Evolutionary conservation across 2,888 invertebrate species (phyloP).

Genomic region (Ligdia adustata): DNA sequence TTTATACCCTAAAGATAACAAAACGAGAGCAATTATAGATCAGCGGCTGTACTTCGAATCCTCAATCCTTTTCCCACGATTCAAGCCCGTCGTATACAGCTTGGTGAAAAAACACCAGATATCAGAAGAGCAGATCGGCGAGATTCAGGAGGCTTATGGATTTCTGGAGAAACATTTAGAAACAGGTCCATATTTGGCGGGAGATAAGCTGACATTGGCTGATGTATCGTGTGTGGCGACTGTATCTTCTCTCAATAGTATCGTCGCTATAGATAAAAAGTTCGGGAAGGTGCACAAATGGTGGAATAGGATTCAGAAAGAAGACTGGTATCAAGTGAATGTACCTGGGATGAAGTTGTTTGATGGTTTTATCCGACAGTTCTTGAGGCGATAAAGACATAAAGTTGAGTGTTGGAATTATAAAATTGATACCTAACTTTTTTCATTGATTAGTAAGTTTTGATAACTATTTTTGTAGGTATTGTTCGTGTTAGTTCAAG

Average conservation of each 20-base stretch:
- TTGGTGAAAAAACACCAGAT: conserved; percentile 35
- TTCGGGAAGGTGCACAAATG: conserved; percentile 43
- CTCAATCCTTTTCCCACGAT: conserved; percentile 49
- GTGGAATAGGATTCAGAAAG: conserved; percentile 43
- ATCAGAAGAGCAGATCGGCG: conserved; percentile 38
- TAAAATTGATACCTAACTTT: no score
- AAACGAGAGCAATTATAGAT: conserved; percentile 45
- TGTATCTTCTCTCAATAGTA: conserved; percentile 44
- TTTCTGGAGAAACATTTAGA: conserved; percentile 51
- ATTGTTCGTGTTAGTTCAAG: no score
- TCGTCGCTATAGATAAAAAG: conserved; percentile 43
- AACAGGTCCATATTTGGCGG: conserved; percentile 41
- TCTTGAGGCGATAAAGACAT: conserved; percentile 27
- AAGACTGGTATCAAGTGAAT: conserved; percentile 50
- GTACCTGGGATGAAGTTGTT: conserved; percentile 45
- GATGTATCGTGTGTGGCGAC: conserved; percentile 56
- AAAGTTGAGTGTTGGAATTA: no score
- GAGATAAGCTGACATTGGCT: conserved; percentile 48
- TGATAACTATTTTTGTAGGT: no score
- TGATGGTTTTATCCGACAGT: conserved; percentile 39
- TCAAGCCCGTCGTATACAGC: conserved; percentile 43
- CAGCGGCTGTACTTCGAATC: conserved; percentile 54
- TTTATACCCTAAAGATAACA: conserved; percentile 49
- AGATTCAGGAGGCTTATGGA: conserved; percentile 49
- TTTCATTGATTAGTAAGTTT: no score